Base-by-base conservation (phyloP, 2,888 invertebrate genomes). In the Biston stratarius region DNA sequence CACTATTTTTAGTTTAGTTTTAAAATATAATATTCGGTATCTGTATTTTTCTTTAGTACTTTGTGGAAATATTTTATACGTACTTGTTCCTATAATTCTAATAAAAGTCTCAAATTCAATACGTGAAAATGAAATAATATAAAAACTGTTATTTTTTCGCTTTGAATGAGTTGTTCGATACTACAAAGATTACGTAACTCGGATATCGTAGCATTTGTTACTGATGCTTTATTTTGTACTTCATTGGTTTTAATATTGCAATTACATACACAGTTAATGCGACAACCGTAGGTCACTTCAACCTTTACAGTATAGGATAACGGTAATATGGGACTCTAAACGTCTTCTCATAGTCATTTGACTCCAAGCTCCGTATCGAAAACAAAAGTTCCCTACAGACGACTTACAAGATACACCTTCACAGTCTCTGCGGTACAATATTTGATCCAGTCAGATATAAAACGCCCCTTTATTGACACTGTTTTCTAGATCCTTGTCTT, bases 371-470 rank as follows among this genome's bases (percentile, higher is more conserved):
- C 42, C 59, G 44, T 49, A 65, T 44, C 34, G 65, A 65, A n/a
- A 65, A 61, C 65, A 66, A 66, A 61, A 61, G 61, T 51, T 61
- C 66, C 61, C 66, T 45, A 15, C 57, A 66, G 66, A 61, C 45
- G 52, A 57, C 66, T 61, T 56, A 12, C 57, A 51, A 57, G 57
- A 66, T 61, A 66, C 61, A 66, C 56, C 49, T 42, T 61, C 14
- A 15, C 51, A 24, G 61, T 51, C 56, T 57, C 61, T 9, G 10
- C 12, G 45, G 57, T 44, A 9, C 66, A 38, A 57, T 66, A 61
- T 61, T 57, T 34, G 51, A 57, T 11, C 51, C 66, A 66, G 56
- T 57, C 57, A 66, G 51, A 57, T 57, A 57, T 61, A 57, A 65
- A 65, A 65, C 52, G 51, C 57, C 12, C 45, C 24, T 51, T 61